Base-by-base conservation (phyloP, 2,797 vertebrate species). In the Rhinichthys osculus region DNA sequence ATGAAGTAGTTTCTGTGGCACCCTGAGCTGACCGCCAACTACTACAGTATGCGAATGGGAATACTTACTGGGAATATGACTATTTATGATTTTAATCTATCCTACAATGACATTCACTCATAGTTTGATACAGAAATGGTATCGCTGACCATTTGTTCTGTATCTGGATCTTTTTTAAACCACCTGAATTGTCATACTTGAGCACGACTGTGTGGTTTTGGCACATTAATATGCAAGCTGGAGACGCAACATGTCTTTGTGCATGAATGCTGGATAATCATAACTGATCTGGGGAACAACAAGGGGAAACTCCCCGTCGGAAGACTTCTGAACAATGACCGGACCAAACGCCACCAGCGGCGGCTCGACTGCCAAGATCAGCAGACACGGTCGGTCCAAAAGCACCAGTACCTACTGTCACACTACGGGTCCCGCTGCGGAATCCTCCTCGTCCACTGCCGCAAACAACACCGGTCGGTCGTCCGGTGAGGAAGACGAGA, bases 381-480 rank as follows among this genome's bases (percentile, higher is more conserved):
- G 93, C 92, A 94, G 97, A 87, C 94, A 95, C 76, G 94, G 95
- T 57, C 95, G 97, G n/a, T 98, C 97, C 52, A 96, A 97, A 90
- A 98, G 97, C 94, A 94, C 88, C 90, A 95, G 95, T 88, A 52
- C 94, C 0, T 93, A 94, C 90, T 92, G 94, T 89, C 84, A 85
- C 57, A 87, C 69, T 10, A 52, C 69, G 16, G 66, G 73, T 91
- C 57, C 94, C 93, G 88, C 92, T 89, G 82, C 95, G 83, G 90
- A 95, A 91, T 30, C 91, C 69, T 82, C 95, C 88, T 88, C 95
- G 70, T 7, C 84, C 88, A 89, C 89, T 14, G 88, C 93, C 7
- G 88, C 92, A 0, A 92, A 92, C 90, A 94, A 94, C 86, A 92
- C 95, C 27, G 92, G 96, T 59, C 94, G 95, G 70, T 97, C 96